Conservation (phyloP, 1,140 invertebrate species). For the Conus betulinus region DNA sequence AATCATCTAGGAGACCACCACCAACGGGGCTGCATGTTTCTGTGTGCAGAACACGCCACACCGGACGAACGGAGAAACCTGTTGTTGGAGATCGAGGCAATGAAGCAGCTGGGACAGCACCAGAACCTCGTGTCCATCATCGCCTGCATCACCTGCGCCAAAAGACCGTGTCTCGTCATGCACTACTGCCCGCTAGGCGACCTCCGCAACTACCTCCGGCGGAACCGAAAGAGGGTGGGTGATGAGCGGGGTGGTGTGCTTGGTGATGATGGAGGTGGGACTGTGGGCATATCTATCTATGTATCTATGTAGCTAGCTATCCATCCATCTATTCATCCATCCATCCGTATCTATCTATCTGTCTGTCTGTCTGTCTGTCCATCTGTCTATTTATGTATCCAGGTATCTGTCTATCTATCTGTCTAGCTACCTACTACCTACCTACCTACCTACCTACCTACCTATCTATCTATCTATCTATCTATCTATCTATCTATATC, state of each 20-base stretch:
- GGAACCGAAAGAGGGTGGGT: constrained; percentile 80
- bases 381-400: no score
- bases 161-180: constrained; percentile 82
- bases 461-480: no score
- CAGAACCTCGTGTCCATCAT: constrained; percentile 70
- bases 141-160: constrained; percentile 64
- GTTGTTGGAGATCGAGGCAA: constrained; percentile 67
- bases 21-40: not conserved
- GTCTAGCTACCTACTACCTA: not conserved
- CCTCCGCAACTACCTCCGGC: constrained; percentile 89
- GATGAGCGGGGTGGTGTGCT: not conserved
- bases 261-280: not conserved
- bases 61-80: constrained; percentile 65
- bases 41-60: constrained; percentile 55
- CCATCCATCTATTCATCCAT: no score
- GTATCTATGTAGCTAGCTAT: no score
- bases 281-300: no score
- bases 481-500: no score
- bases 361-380: not conserved
- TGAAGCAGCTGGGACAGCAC: constrained; percentile 70
- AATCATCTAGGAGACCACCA: not conserved
- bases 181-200: constrained; percentile 95
- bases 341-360: not conserved
- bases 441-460: not conserved
- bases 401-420: not conserved